Conservation (phyloP, 2,797 vertebrate species). For the Craterocephalus amniculus region DNA sequence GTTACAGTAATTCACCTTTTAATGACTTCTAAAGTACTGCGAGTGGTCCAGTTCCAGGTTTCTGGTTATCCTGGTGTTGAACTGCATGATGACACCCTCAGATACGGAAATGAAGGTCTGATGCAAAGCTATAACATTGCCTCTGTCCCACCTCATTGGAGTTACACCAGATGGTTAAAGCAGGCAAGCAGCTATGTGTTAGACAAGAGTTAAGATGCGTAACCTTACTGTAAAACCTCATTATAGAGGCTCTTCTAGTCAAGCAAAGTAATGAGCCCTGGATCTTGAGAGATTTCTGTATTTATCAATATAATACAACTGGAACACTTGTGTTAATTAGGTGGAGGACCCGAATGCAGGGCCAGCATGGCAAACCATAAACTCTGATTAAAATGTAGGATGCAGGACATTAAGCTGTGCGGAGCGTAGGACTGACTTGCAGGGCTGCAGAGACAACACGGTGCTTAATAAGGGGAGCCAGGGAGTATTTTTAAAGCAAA, state of each 20-base stretch:
- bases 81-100: not conserved
- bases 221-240: not conserved
- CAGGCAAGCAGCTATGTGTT: not conserved
- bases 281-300: not conserved
- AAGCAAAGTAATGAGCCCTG: not conserved
- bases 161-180: not conserved
- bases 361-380: too few relatives aligned
- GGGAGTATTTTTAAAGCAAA: too few relatives aligned
- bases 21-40: not conserved
- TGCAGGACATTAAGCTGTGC: too few relatives aligned
- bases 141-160: not conserved
- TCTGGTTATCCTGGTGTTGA: not conserved
- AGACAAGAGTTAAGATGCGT: not conserved
- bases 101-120: not conserved
- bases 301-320: not conserved
- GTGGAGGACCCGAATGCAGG: too few relatives aligned
- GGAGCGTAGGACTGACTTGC: too few relatives aligned
- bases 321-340: too few relatives aligned
- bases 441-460: too few relatives aligned
- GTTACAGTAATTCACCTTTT: too few relatives aligned
- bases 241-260: not conserved
- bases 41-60: not conserved
- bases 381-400: too few relatives aligned
- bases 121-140: not conserved
- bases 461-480: too few relatives aligned